Base-by-base conservation (phyloP, 2,888 invertebrate genomes). In the Carcina quercana region DNA sequence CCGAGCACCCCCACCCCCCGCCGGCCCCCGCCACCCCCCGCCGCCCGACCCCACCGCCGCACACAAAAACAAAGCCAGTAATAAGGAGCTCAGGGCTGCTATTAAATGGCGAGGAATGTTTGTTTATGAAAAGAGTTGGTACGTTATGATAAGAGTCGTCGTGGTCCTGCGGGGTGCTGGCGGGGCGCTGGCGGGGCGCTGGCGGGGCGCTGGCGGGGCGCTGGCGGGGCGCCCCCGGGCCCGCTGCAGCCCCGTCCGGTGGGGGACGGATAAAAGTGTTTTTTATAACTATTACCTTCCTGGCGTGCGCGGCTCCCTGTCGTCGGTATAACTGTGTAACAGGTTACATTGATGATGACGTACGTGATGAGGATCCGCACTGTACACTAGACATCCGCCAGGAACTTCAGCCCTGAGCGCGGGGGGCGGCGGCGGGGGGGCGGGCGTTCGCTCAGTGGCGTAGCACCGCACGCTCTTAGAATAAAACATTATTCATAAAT, bases 401-500 rank as follows among this genome's bases (percentile, higher is more conserved):
- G n/a, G n/a, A n/a, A n/a, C n/a, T 43, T 37, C 37, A 25, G 30
- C 28, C 31, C 30, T 35, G 30, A 12, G 24, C 11, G 24, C 24
- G 24, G 24, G 14, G 30, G 30, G 32, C 34, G 37, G 48, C 33
- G 34, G 38, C 38, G 40, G 47, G 37, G 59, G 28, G 39, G 46
- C 50, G 57, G 59, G 60, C 64, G 59, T n/a, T n/a, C n/a, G n/a
- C n/a, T n/a, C n/a, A n/a, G n/a, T n/a, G n/a, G n/a, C n/a, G n/a
- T n/a, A n/a, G n/a, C n/a, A n/a, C n/a, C 74, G 79, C 70, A 82
- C 80, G 80, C 76, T 74, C 67, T 72, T 75, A 74, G 82, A 80
- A 82, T 80, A 80, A 80, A 82, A 82, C 79, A 80, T 82, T 82
- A 80, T 82, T 82, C 82, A 82, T 82, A 82, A 82, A 79, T 78